Evolutionary conservation across 2,113 vertebrate species (phyloP), one percentile per base, ranked within the genome.

Genomic region (Platichthys flesus): DNA sequence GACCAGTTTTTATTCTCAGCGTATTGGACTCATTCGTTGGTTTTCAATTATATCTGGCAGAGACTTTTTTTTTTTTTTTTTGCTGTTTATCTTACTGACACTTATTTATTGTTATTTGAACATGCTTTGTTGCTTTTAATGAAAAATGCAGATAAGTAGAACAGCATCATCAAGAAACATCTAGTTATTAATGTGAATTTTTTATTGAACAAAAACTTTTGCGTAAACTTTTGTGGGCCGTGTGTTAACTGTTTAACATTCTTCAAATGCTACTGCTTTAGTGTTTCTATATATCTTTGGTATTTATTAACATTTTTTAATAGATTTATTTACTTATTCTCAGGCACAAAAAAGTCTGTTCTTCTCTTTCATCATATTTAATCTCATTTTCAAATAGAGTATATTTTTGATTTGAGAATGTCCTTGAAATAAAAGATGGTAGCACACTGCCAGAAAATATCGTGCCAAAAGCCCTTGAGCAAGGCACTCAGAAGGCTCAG

Each of bases 41-140:
- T 76, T 85, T 90, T 79, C 45, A 89, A 81, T 85, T 88, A 56
- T 76, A 76, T 69, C 66, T 65, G 24, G 10, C 10, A 23, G 40
- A 26, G 52, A 61, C 57, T 57, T 68, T 67, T 65, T 49, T 6
- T 31, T 49, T 6, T 31, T 64, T 72, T 69, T 71, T 74, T 52
- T 42, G 37, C 24, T 23, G 10, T 82, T 84, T 81, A 85, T 83
- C 77, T 81, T 31, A 65, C n/a, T 77, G 74, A 74, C 63, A 65
- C 56, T 66, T 71, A 76, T 74, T 78, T 76, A 62, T 82, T 83
- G 55, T 85, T 71, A 61, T 65, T 85, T 80, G 63, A 76, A 71
- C 52, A 65, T 54, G 40, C 21, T 72, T 79, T 86, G 49, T 56
- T 45, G 66, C 73, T 75, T 31, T 64, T 54, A 84, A 85, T 88